Percentiles rank a stretch among this genome's conserved stretches.
Evolutionary conservation across 2,113 vertebrate genomes (phyloP).

Genomic region (Callaeas wilsoni): DNA sequence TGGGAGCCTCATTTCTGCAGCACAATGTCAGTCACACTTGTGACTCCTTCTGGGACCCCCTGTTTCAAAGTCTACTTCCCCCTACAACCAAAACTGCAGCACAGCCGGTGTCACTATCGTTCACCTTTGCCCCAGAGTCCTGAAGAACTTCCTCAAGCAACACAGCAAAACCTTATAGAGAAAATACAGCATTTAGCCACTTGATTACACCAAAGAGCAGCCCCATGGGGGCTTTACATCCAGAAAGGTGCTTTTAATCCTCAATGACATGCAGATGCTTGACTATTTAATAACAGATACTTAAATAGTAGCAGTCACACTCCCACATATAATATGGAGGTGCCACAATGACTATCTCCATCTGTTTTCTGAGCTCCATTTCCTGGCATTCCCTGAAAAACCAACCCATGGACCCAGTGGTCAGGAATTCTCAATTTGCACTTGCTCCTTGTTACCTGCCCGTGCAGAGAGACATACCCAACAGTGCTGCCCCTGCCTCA

Average conservation of each 20-base stretch:
- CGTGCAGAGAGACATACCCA: not conserved
- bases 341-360: not conserved
- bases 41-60: not conserved
- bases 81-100: not conserved
- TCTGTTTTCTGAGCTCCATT: not conserved
- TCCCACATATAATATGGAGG: not conserved
- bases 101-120: not conserved
- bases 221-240: not conserved
- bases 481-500: not conserved
- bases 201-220: not conserved
- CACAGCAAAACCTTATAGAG: rapidly evolving
- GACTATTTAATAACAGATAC: not conserved
- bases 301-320: not conserved
- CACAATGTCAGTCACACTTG: not conserved
- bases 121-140: not conserved
- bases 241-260: not conserved
- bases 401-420: not conserved
- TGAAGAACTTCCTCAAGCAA: not conserved
- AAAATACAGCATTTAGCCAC: not conserved
- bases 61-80: not conserved
- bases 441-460: not conserved
- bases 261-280: not conserved
- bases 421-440: not conserved
- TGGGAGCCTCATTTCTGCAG: not conserved
- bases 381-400: not conserved